Conservation (phyloP, 2,888 invertebrate genomes). For the Ichneumoninae sp. region DNA sequence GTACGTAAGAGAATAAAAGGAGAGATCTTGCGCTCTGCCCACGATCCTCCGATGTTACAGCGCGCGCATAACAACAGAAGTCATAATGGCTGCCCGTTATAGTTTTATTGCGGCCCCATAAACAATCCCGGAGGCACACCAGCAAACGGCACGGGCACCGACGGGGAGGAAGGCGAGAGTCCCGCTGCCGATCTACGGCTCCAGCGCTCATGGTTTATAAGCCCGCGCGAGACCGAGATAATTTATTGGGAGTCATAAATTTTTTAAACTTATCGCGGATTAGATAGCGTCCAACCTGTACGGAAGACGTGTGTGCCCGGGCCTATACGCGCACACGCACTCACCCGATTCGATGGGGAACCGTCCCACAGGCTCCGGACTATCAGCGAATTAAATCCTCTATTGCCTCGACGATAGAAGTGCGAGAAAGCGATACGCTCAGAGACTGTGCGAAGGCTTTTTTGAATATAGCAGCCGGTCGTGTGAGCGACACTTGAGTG, state of each 20-base stretch:
- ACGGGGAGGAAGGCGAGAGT: conserved; percentile 55
- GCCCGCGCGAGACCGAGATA: conserved; percentile 66
- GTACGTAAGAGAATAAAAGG: conserved; percentile 8
- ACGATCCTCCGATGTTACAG: conserved; percentile 49
- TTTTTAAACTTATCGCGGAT: conserved; percentile 79
- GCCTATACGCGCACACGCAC: conserved; percentile 3
- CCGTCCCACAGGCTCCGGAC: conserved; percentile 2
- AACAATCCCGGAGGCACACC: conserved; percentile 72
- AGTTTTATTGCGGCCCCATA: conserved; percentile 79
- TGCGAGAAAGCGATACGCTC: conserved; percentile 19
- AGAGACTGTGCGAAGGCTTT: neutral
- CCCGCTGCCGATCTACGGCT: conserved; percentile 42
- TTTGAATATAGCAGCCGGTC: neutral
- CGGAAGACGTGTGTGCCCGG: conserved; percentile 54
- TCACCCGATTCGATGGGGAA: conserved; percentile 18
- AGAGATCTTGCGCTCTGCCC: conserved; percentile 49
- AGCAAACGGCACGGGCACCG: conserved; percentile 50
- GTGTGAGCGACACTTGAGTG: neutral
- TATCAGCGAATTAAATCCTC: conserved; percentile 48
- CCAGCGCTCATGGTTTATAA: conserved; percentile 66
- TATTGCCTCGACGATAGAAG: conserved; percentile 4
- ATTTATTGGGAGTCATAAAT: conserved; percentile 81
- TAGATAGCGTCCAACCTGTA: conserved; percentile 76
- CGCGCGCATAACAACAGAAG: conserved; percentile 56
- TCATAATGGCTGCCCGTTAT: conserved; percentile 74